These are phyloP conservation scores for Eilema griseolum DNA, from an alignment of 2,888 invertebrate species.

Conservation along the genomic window DNA sequence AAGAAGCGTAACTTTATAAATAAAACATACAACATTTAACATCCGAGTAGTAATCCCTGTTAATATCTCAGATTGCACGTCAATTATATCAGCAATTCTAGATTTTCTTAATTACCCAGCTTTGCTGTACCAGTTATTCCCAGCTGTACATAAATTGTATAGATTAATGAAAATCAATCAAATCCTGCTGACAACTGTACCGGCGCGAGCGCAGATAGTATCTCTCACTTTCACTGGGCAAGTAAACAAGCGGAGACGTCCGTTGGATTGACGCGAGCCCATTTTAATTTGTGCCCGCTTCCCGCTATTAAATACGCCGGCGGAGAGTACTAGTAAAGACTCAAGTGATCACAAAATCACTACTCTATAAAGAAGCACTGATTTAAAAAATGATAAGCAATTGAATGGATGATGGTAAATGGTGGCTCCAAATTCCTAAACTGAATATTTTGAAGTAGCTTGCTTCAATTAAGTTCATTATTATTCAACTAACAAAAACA, in stretches of 20 bases:
- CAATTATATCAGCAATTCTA: constrained; percentile 18
- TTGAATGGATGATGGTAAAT: too few species aligned
- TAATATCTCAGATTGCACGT: background rate
- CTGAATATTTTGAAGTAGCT: too few species aligned
- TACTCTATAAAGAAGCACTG: background rate
- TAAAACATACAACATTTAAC: background rate
- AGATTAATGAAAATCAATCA: constrained; percentile 54
- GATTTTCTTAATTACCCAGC: constrained; percentile 20
- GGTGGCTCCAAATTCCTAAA: too few species aligned
- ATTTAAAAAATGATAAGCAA: background rate
- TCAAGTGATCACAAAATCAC: constrained; percentile 45
- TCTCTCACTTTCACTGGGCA: constrained; percentile 73
- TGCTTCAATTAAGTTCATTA: too few species aligned
- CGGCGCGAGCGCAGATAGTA: constrained; percentile 55
- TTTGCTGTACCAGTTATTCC: constrained; percentile 12
- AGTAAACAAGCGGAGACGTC: constrained; percentile 72
- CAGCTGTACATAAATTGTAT: constrained; percentile 32
- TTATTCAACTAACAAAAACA: too few species aligned
- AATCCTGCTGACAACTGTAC: constrained; percentile 49
- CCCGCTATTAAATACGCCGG: constrained; percentile 77
- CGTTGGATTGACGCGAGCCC: constrained; percentile 72
- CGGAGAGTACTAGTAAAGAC: constrained; percentile 48
- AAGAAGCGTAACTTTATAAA: background rate
- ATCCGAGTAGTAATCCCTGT: background rate
- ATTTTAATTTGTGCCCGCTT: constrained; percentile 80